A percentile compares a stretch with the other conserved stretches of the same genome.
Evolutionary conservation across 1,140 invertebrate genomes (phyloP).

Genomic region (Lepidurus arcticus): DNA sequence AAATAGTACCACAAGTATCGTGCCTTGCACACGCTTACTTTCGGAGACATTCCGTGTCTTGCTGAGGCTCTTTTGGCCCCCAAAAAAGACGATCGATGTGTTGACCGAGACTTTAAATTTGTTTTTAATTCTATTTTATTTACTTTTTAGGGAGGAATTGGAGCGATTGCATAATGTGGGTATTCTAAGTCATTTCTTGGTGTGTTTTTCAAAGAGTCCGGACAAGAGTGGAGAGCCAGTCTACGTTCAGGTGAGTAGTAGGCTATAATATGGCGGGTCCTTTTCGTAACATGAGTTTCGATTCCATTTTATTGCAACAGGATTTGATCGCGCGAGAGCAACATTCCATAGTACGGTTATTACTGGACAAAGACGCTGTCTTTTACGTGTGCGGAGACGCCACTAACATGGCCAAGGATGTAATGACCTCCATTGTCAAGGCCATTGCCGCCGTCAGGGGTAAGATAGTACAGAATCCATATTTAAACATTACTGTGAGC

Average conservation of each 20-base stretch:
- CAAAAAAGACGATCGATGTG: not conserved
- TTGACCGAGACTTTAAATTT: not conserved
- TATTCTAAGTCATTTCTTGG: not conserved
- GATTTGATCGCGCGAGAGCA: conserved; percentile 54
- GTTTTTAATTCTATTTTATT: not conserved
- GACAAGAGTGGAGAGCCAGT: not conserved
- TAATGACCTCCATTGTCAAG: conserved; percentile 54
- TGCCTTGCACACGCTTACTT: not conserved
- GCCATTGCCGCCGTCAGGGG: conserved; percentile 49
- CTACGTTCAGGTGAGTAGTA: not conserved
- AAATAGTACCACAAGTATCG: not conserved
- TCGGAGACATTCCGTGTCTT: not conserved
- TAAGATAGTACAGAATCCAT: conserved; percentile 32
- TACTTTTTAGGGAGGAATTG: not conserved
- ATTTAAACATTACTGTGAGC: not conserved
- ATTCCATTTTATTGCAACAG: conserved; percentile 26
- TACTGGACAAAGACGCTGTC: conserved; percentile 52
- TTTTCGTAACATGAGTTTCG: too few relatives aligned
- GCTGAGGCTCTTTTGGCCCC: not conserved
- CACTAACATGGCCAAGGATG: conserved; percentile 62
- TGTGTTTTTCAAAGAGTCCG: not conserved
- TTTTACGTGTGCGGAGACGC: conserved; percentile 75
- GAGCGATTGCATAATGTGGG: not conserved
- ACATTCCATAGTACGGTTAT: conserved; percentile 50
- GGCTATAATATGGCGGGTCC: not conserved